These are phyloP conservation scores for Spea multiplicata DNA, from an alignment of 2,113 vertebrate species.

Conservation along the genomic window DNA sequence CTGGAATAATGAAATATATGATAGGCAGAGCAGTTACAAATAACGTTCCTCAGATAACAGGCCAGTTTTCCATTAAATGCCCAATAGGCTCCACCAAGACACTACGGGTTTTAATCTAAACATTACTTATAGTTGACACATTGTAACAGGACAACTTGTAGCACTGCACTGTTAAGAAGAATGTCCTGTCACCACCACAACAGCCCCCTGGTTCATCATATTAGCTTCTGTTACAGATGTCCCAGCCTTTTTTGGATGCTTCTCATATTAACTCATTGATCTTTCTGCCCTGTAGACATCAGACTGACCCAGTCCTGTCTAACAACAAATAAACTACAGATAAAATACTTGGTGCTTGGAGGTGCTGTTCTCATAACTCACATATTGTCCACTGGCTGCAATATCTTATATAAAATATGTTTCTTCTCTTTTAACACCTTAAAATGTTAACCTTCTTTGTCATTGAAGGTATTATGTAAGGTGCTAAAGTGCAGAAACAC, in stretches of 20 bases:
- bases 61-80: not conserved
- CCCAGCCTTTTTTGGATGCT: not conserved
- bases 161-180: not conserved
- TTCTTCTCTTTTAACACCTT: not conserved
- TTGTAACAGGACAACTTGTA: not conserved
- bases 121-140: constrained; percentile 2
- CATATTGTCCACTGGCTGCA: not conserved
- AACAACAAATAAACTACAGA: not conserved
- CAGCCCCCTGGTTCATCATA: not conserved
- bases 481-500: not conserved
- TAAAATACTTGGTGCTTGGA: not conserved
- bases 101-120: constrained; percentile 1
- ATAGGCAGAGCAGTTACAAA: not conserved
- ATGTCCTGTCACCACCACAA: constrained; percentile 9
- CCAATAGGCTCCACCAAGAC: not conserved
- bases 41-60: not conserved
- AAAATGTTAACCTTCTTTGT: not conserved
- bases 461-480: not conserved
- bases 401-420: not conserved
- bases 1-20: not conserved
- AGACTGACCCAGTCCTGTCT: not conserved
- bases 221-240: constrained; percentile 12
- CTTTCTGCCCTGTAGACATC: constrained; percentile 6
- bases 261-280: constrained; percentile 16
- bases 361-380: not conserved